These are phyloP conservation scores for Heliopora coerulea DNA, from an alignment of 92 coral and sea anemone species.

Conservation along the genomic window DNA sequence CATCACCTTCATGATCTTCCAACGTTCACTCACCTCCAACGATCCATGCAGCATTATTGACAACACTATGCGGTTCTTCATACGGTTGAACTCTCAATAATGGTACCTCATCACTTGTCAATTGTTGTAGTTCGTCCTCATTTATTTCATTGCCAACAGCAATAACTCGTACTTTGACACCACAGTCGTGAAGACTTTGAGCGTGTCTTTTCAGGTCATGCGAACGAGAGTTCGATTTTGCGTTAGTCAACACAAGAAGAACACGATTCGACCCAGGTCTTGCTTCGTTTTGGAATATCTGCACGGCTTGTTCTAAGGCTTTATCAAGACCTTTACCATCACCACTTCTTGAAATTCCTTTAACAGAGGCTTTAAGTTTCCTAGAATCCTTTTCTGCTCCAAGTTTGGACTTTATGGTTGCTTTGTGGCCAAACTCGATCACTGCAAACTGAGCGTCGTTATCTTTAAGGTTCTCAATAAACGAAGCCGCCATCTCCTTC, in stretches of 20 bases:
- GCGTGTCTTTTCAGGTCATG: constrained; percentile 42
- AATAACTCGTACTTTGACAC: constrained; percentile 39
- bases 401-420: constrained; percentile 14
- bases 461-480: constrained; percentile 32
- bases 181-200: constrained; percentile 20
- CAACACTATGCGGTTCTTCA: constrained; percentile 29
- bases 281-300: constrained; percentile 38
- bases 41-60: constrained; percentile 32
- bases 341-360: constrained; percentile 24
- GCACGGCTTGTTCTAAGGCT: constrained; percentile 39
- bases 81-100: constrained; percentile 35
- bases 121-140: constrained; percentile 30
- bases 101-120: constrained; percentile 37
- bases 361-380: constrained; percentile 27
- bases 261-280: constrained; percentile 33
- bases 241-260: constrained; percentile 26
- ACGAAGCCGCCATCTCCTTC: constrained; percentile 28
- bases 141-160: constrained; percentile 40
- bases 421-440: constrained; percentile 40
- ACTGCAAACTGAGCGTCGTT: constrained; percentile 41
- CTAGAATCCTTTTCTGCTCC: constrained; percentile 27
- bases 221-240: constrained; percentile 31
- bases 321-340: constrained; percentile 42
- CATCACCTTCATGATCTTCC: no score
- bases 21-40: no score